These are phyloP conservation scores for Hypsopygia costalis DNA, from an alignment of 2,888 invertebrate species.

Conservation along the genomic window DNA sequence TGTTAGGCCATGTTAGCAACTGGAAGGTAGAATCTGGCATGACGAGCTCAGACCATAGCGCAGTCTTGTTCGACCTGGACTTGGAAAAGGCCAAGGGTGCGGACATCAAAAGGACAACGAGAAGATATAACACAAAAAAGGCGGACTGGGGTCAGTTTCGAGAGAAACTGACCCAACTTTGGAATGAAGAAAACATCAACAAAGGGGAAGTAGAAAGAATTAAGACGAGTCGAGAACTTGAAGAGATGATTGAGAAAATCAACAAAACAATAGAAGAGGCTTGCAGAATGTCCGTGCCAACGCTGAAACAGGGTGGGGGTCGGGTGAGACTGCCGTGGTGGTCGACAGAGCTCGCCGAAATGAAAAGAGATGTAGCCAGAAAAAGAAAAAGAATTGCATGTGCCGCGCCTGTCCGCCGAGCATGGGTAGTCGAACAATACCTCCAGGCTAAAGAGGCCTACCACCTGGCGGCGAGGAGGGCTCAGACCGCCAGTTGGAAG, in stretches of 20 bases:
- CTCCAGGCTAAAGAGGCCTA: background rate
- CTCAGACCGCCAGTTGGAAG: no score
- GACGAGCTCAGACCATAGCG: no score
- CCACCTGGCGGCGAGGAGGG: no score
- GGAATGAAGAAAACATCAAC: no score
- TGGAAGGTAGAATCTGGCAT: no score
- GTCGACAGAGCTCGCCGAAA: conserved; percentile 10
- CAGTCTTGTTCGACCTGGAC: no score
- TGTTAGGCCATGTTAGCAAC: conserved; percentile 14
- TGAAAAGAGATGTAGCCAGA: conserved; percentile 14
- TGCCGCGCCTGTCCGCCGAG: conserved; percentile 11
- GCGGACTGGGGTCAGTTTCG: no score
- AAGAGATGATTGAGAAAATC: no score
- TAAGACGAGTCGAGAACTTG: background rate
- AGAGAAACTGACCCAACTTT: conserved; percentile 9
- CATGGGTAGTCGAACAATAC: background rate
- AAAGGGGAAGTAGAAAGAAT: background rate
- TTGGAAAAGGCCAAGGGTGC: no score
- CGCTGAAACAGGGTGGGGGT: conserved; percentile 10
- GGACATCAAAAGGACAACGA: conserved; percentile 2
- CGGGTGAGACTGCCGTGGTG: conserved; percentile 23
- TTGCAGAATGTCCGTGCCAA: conserved; percentile 7
- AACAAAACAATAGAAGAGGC: conserved; percentile 9
- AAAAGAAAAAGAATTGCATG: conserved; percentile 14
- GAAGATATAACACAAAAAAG: conserved; percentile 15